Evolutionary conservation across 2,888 invertebrate genomes (phyloP), one percentile per base, ranked within the genome.

Genomic region (Teinopalpus imperialis): DNA sequence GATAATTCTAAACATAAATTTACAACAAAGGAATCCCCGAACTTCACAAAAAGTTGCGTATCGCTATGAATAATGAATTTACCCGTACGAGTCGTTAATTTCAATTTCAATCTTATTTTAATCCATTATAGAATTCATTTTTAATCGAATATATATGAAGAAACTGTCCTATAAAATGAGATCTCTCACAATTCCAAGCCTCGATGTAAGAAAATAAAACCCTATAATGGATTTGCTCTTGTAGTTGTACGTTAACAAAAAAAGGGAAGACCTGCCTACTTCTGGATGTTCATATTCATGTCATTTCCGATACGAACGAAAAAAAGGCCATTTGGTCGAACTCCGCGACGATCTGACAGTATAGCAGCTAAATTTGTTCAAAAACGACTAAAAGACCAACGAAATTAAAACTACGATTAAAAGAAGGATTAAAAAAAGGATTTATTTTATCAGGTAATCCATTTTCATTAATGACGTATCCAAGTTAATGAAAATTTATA

Each of bases 141-240:
- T 75, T 39, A 56, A 57, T 59, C 36, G 52, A 34, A 40, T 49
- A 16, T 7, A 6, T 12, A 32, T 23, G 32, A 39, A 31, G 41
- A 43, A 52, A 43, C 47, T 41, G 49, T 51, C 55, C 56, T 55
- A 48, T 52, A 57, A 57, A 60, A 57, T 54, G 44, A 50, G 63
- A 66, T 67, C 71, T 64, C 71, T 69, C 72, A 74, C 76, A 67
- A 81, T 74, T 76, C 64, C 66, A 56, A 75, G 74, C 74, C 75
- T 79, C 81, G 74, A 81, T 77, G 71, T 68, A 64, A 78, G 77
- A 80, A 81, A 79, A 81, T 82, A 82, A 81, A 82, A 79, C 67
- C 68, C 69, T 77, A 74, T 81, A 83, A 82, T 81, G 78, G 74
- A 78, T 81, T 77, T 69, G 68, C 68, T 73, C 73, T 61, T 73